These are phyloP conservation scores for Hesperophylax magnus DNA, from an alignment of 1,140 invertebrate species.

Conservation along the genomic window DNA sequence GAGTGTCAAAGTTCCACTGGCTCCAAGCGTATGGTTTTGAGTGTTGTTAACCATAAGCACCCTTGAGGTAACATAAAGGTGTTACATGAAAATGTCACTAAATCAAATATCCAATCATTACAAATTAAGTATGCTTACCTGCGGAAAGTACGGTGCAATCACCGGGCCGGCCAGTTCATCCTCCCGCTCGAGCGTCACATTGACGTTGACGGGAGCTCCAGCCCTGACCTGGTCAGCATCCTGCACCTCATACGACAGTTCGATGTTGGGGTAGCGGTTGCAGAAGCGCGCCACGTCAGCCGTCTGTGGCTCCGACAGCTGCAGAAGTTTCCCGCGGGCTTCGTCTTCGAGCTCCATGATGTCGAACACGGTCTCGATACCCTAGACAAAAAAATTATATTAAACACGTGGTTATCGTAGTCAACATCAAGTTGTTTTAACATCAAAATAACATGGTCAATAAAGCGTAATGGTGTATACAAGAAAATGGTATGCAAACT, in stretches of 20 bases:
- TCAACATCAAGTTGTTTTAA: too few relatives aligned
- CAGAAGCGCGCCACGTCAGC: constrained; percentile 98
- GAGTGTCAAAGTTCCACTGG: too few relatives aligned
- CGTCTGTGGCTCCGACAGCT: constrained; percentile 90
- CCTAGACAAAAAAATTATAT: constrained; percentile 63
- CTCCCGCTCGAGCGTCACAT: constrained; percentile 95
- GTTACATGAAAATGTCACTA: too few relatives aligned
- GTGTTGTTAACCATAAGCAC: too few relatives aligned
- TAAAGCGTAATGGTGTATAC: too few relatives aligned
- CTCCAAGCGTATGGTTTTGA: too few relatives aligned
- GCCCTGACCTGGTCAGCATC: constrained; percentile 63
- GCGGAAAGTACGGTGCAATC: constrained; percentile 97
- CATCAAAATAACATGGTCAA: too few relatives aligned
- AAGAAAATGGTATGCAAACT: too few relatives aligned
- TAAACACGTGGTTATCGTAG: too few relatives aligned
- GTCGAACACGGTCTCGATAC: constrained; percentile 97
- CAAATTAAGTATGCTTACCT: constrained; percentile 70
- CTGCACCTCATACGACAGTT: constrained; percentile 92
- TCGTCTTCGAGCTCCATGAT: constrained; percentile 99
- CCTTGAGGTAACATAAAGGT: too few relatives aligned
- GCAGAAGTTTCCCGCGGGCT: constrained; percentile 88
- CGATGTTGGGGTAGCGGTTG: constrained; percentile 99
- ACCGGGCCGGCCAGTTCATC: constrained; percentile 97
- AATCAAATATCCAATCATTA: too few relatives aligned
- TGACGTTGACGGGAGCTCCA: constrained; percentile 67